Evolutionary conservation across 2,888 invertebrate species (phyloP).

Genomic region (Oasisia sp.): DNA sequence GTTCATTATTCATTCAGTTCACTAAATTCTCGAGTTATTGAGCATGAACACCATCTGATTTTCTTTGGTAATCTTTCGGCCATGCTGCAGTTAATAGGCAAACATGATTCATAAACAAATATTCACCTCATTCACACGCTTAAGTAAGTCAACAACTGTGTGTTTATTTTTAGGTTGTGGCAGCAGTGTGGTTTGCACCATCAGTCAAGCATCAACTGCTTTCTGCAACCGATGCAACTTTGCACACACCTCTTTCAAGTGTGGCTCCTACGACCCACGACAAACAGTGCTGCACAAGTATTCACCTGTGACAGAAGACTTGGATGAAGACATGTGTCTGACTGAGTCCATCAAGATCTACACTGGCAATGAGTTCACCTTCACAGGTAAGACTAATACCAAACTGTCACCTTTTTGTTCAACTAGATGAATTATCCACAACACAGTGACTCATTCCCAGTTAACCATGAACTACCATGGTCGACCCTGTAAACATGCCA

Average conservation of each 20-base stretch:
- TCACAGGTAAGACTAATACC: constrained; percentile 38
- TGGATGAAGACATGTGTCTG: constrained; percentile 42
- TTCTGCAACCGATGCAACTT: constrained; percentile 63
- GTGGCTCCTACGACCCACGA: constrained; percentile 44
- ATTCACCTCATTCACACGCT: no score
- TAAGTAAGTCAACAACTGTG: background rate
- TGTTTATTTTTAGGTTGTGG: constrained; percentile 59
- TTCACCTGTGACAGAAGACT: background rate
- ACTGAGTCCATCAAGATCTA: constrained; percentile 42
- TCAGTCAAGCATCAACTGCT: constrained; percentile 46
- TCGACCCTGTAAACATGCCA: no score
- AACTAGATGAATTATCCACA: no score
- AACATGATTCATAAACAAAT: no score
- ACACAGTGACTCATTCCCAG: no score
- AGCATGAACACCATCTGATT: no score
- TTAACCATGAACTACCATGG: no score
- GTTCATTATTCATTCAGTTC: no score
- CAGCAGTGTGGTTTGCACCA: constrained; percentile 55
- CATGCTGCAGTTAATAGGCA: no score
- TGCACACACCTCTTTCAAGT: constrained; percentile 47
- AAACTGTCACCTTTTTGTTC: background rate
- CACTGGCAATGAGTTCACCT: constrained; percentile 39
- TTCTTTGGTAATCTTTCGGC: no score
- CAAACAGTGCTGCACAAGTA: background rate
- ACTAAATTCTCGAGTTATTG: no score